phyloP scores from a whole-genome alignment of 2,113 vertebrate species.

The Chaenogobius annularis region DNA sequence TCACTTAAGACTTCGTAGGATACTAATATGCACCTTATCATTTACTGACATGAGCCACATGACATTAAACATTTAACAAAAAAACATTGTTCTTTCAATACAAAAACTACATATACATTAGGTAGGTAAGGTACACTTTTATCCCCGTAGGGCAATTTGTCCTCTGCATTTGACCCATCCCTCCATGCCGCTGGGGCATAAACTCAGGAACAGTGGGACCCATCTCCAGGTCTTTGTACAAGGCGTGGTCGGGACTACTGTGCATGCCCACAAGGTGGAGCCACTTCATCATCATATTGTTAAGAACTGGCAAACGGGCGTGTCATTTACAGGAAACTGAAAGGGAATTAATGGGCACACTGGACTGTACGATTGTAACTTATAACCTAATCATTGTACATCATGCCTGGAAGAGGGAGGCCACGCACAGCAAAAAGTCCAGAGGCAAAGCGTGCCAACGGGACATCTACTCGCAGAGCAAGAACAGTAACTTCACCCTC shows the following conservation, averaged over 20 bases:
- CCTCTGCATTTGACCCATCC: too few relatives aligned
- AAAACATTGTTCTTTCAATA: conserved; percentile 7
- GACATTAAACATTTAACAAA: conserved; percentile 79
- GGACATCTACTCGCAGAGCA: background rate
- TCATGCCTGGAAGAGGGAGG: conserved; percentile 52
- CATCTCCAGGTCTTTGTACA: too few relatives aligned
- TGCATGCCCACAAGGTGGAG: conserved; percentile 45
- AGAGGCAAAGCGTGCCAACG: background rate
- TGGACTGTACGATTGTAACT: too few relatives aligned
- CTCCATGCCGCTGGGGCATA: too few relatives aligned
- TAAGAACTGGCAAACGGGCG: background rate
- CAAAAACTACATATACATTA: background rate
- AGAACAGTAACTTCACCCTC: background rate
- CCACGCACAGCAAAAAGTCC: conserved; percentile 5
- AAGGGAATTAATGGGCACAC: too few relatives aligned
- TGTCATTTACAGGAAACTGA: conserved; percentile 5
- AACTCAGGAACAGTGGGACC: too few relatives aligned
- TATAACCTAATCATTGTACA: background rate
- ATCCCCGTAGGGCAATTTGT: too few relatives aligned
- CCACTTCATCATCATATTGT: background rate
- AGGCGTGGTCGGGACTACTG: too few relatives aligned
- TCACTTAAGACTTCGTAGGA: conserved; percentile 45
- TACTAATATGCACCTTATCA: conserved; percentile 74
- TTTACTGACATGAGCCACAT: conserved; percentile 67
- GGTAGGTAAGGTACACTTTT: too few relatives aligned